phyloP scores from a whole-genome alignment of 2,113 vertebrate genomes.

The Apteryx mantelli region DNA sequence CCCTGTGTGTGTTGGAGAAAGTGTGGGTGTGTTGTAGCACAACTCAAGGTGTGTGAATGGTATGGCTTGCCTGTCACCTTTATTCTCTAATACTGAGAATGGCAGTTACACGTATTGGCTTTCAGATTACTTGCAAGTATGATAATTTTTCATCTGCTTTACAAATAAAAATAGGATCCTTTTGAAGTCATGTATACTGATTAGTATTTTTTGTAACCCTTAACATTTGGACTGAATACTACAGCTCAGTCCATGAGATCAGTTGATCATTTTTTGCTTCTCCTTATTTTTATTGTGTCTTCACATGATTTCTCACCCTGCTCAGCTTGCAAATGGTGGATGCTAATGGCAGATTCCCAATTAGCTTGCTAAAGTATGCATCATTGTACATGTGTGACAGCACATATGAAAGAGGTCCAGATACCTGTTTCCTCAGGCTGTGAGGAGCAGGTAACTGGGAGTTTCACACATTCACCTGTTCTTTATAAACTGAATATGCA shows the following conservation, averaged over 20 bases:
- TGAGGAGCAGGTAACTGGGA: neutral
- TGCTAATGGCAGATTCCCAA: neutral
- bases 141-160: neutral
- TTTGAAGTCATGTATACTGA: neutral
- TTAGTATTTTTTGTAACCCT: neutral
- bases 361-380: neutral
- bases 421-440: neutral
- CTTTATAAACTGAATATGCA: neutral
- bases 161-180: neutral
- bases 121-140: neutral
- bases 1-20: neutral
- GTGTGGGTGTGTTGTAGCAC: neutral
- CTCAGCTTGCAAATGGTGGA: neutral
- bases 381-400: neutral
- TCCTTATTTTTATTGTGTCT: neutral
- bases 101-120: neutral
- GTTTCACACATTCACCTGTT: neutral
- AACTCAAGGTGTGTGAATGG: neutral
- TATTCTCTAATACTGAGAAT: constrained; percentile 4
- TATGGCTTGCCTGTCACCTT: constrained; percentile 16
- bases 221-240: neutral
- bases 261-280: neutral
- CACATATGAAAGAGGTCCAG: neutral
- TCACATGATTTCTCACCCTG: neutral
- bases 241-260: neutral